Base-by-base conservation (phyloP, 2,888 invertebrate genomes). In the Pegoplata infirma region DNA sequence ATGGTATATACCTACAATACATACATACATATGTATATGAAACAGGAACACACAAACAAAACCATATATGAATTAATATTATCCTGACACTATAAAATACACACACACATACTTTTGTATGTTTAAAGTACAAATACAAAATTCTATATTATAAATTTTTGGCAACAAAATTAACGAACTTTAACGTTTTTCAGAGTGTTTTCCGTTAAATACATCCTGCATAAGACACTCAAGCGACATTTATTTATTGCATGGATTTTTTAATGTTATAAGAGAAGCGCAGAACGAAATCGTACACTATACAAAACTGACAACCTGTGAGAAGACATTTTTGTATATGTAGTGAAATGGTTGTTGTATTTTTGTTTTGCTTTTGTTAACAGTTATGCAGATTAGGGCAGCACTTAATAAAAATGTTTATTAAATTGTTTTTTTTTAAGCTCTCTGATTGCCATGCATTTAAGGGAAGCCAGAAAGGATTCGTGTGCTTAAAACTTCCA, bases 121-220 rank as follows among this genome's bases (percentile, higher is more conserved):
- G 25, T 16, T 59, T 16, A 58, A 32, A 55, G n/a, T 4, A n/a
- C 40, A 61, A 12, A 19, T 17, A 28, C 17, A 12, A 14, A 46
- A 14, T 51, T 59, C 25, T 28, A 44, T 21, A 63, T n/a, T n/a
- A n/a, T 68, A 80, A 55, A 79, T 81, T 81, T n/a, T 81, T 81
- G 83, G 82, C 81, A 83, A 80, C 76, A 80, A 82, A 82, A 82
- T 82, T 83, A 83, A 81, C 82, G 71, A 82, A 82, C 80, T 82
- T 82, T 47, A 74, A 71, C 67, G 51, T 67, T 72, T 77, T 66
- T 49, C 44, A 46, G 61, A 76, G 77, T 67, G 63, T 71, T 66
- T 77, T 74, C 76, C 67, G 67, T 64, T 67, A 69, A 69, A 74
- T 76, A 66, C 71, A 78, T 73, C 77, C 74, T 53, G 73, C 49